Conservation (phyloP, 2,113 vertebrate species). For the Lagopus muta region DNA sequence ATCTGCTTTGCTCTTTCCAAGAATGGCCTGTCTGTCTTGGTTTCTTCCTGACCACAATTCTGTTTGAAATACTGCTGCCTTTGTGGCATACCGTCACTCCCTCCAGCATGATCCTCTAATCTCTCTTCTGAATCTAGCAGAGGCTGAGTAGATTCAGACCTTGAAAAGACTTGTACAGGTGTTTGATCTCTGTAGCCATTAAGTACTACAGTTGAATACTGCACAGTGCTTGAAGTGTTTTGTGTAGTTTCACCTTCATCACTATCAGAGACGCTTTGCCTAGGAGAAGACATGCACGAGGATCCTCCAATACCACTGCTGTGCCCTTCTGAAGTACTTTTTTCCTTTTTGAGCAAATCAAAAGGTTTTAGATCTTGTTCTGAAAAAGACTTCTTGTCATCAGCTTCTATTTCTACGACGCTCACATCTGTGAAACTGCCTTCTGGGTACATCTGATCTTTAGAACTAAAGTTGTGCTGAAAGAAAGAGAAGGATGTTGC, state of each 20-base stretch:
- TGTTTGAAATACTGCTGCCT: slow-evolving; percentile 81
- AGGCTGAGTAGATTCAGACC: slow-evolving; percentile 96
- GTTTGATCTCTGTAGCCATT: slow-evolving; percentile 93
- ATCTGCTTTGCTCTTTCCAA: slow-evolving; percentile 71
- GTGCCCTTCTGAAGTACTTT: slow-evolving; percentile 92
- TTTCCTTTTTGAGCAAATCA: slow-evolving; percentile 91
- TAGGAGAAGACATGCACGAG: slow-evolving; percentile 95
- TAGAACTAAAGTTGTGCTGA: slow-evolving; percentile 85
- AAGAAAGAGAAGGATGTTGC: slow-evolving; percentile 17
- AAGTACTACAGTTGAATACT: slow-evolving; percentile 94
- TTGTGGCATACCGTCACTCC: slow-evolving; percentile 54
- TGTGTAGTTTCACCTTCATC: slow-evolving; percentile 90
- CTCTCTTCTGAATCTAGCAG: slow-evolving; percentile 92
- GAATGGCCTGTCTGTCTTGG: slow-evolving; percentile 51
- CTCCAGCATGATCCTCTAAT: slow-evolving; percentile 76
- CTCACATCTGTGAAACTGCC: slow-evolving; percentile 88
- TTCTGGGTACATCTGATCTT: slow-evolving; percentile 84
- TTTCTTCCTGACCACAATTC: slow-evolving; percentile 70
- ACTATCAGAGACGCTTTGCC: slow-evolving; percentile 92
- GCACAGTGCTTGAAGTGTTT: slow-evolving; percentile 92
- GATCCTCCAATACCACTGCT: slow-evolving; percentile 98
- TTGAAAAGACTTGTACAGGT: slow-evolving; percentile 86
- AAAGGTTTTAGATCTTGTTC: slow-evolving; percentile 88
- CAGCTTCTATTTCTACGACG: slow-evolving; percentile 88
- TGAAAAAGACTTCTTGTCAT: slow-evolving; percentile 82